phyloP scores from a whole-genome alignment of 2,888 invertebrate genomes.

The Cryptus armator region DNA sequence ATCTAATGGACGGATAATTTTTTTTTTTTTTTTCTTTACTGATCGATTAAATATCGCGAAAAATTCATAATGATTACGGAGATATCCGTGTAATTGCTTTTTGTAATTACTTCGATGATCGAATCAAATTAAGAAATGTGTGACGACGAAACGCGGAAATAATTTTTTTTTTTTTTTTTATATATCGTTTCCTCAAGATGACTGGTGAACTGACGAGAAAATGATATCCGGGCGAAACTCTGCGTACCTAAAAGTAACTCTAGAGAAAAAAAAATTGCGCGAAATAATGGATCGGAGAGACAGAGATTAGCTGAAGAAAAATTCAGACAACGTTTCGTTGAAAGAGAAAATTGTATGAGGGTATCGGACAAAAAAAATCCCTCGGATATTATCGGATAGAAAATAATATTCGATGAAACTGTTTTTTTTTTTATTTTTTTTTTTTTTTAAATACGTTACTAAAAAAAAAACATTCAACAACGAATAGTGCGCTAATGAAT shows the following conservation, averaged over 20 bases:
- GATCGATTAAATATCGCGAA: too few relatives aligned
- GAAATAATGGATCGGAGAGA: neutral
- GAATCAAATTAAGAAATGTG: neutral
- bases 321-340: slow-evolving; percentile 15
- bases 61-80: too few relatives aligned
- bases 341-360: neutral
- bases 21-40: too few relatives aligned
- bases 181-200: neutral
- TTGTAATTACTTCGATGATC: neutral
- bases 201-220: slow-evolving; percentile 12
- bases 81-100: too few relatives aligned
- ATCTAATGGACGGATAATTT: too few relatives aligned
- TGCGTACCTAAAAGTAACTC: slow-evolving; percentile 53
- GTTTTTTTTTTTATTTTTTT: slow-evolving; percentile 9
- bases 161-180: neutral
- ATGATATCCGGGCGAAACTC: slow-evolving; percentile 32
- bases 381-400: neutral
- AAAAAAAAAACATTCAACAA: slow-evolving; percentile 44
- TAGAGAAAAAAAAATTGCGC: slow-evolving; percentile 18
- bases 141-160: slow-evolving; percentile 7
- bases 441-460: slow-evolving; percentile 25
- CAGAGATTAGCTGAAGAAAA: slow-evolving; percentile 4
- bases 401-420: slow-evolving; percentile 1
- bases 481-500: slow-evolving; percentile 54
- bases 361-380: neutral